Evolutionary conservation across 2,888 invertebrate genomes (phyloP).

Genomic region (Copidosoma aretas): DNA sequence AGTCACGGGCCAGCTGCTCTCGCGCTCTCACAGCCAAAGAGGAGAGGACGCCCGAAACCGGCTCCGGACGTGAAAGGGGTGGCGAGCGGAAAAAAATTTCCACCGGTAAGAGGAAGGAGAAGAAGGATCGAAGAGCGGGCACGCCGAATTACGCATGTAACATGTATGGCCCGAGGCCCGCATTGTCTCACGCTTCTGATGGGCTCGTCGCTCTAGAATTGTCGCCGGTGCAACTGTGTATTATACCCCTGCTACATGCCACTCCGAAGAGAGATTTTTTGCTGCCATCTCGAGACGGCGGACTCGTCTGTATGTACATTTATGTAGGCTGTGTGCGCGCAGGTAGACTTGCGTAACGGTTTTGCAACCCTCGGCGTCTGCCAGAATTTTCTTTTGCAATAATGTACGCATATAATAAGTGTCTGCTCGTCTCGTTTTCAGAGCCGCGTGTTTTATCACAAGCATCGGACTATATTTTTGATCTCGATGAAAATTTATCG

Average conservation of each 20-base stretch:
- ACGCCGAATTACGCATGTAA: constrained; percentile 13
- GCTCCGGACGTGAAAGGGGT: constrained; percentile 7
- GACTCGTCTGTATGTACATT: not conserved
- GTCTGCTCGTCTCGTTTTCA: too few species aligned
- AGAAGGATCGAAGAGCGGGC: constrained; percentile 1
- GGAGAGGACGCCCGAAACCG: constrained; percentile 23
- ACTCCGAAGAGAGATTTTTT: not conserved
- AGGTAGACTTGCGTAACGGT: constrained; percentile 5
- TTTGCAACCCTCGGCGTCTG: constrained; percentile 6
- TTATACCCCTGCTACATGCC: not conserved
- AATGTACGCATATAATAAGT: too few species aligned
- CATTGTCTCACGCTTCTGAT: constrained; percentile 31
- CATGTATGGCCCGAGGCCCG: not conserved
- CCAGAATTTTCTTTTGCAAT: not conserved
- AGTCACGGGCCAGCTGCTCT: constrained; percentile 29
- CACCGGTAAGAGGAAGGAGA: constrained; percentile 23
- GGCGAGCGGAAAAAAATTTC: constrained; percentile 37
- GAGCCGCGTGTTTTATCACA: too few species aligned
- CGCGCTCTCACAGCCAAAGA: not conserved
- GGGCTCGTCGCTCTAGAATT: too few species aligned
- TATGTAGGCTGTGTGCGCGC: not conserved
- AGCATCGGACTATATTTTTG: too few species aligned
- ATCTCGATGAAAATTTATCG: too few species aligned
- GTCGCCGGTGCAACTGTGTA: not conserved
- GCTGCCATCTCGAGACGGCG: not conserved